Conservation (phyloP, 2,113 vertebrate species). For the Macrotus californicus region DNA sequence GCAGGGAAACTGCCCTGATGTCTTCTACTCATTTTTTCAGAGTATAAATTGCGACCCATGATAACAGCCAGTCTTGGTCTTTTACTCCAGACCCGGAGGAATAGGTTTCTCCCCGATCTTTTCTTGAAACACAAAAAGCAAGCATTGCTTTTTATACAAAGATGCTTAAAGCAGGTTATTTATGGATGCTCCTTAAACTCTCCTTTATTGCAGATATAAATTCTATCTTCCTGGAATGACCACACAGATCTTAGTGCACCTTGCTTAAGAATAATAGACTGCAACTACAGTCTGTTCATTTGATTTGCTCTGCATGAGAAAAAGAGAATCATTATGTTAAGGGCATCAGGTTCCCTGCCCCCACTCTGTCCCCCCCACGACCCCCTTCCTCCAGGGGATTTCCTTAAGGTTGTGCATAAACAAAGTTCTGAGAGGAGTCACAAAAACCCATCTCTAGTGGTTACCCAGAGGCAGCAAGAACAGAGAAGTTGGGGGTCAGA, state of each 20-base stretch:
- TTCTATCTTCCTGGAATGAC: neutral
- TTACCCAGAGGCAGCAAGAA: neutral
- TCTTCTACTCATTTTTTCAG: neutral
- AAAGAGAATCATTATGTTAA: neutral
- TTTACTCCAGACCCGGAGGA: neutral
- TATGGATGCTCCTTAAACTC: neutral
- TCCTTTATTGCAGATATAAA: neutral
- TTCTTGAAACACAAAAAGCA: conserved; percentile 12
- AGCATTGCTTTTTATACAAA: neutral
- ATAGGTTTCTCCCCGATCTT: neutral
- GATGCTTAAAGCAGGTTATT: neutral
- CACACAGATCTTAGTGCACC: neutral
- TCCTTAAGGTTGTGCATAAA: neutral
- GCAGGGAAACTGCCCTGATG: neutral
- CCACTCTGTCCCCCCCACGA: no score
- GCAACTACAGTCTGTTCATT: neutral
- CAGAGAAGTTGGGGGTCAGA: neutral
- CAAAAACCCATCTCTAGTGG: neutral
- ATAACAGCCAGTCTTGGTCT: neutral
- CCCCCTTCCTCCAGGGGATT: neutral
- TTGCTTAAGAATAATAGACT: neutral
- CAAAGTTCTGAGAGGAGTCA: neutral
- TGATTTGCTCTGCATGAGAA: neutral
- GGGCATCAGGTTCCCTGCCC: neutral
- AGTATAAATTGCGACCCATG: neutral